Base-by-base conservation (phyloP, 2,797 vertebrate species). In the Anabacerthia variegaticeps region DNA sequence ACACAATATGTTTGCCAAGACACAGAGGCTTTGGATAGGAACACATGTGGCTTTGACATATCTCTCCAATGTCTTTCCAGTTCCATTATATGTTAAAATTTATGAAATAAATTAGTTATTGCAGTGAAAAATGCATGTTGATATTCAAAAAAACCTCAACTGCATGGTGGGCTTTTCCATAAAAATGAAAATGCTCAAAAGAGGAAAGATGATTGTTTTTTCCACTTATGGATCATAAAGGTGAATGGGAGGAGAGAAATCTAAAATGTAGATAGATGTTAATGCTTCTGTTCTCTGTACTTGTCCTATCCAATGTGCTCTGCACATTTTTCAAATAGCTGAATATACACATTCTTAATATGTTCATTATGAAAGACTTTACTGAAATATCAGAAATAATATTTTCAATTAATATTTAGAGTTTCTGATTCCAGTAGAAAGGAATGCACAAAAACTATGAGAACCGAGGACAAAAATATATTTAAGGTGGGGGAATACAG, bases 401-500 rank as follows among this genome's bases (percentile, higher is more conserved):
- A 32, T 66, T 72, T 73, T 61, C 7, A 71, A 39, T 68, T 12
- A 80, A 49, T 49, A 49, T 26, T 26, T 48, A 23, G 1, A 67
- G 34, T 86, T 77, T 63, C 26, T 55, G 17, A 59, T 86, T 92
- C 14, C 24, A 69, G 24, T 8, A 56, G 48, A 27, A 69, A 3
- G 5, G 46, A 56, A 79, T n/a, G 28, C 41, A 81, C 4, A 76
- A 89, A 68, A 83, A 34, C 14, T 14, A 51, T 10, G 20, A 79
- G 19, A 83, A 58, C 2, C 39, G 9, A 62, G 20, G 12, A 39
- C 1, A n/a, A 58, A 61, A 37, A 4, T 3, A 1, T 5, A 63
- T 34, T 32, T 43, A 16, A 5, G 7, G 11, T 5, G 2, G 5
- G 1, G 1, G 5, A 5, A 55, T 21, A 41, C 8, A 46, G 4